Evolutionary conservation across 2,797 vertebrate genomes (phyloP), one percentile per base, ranked within the genome.

Genomic region (Enteromius afrohamiltoni): DNA sequence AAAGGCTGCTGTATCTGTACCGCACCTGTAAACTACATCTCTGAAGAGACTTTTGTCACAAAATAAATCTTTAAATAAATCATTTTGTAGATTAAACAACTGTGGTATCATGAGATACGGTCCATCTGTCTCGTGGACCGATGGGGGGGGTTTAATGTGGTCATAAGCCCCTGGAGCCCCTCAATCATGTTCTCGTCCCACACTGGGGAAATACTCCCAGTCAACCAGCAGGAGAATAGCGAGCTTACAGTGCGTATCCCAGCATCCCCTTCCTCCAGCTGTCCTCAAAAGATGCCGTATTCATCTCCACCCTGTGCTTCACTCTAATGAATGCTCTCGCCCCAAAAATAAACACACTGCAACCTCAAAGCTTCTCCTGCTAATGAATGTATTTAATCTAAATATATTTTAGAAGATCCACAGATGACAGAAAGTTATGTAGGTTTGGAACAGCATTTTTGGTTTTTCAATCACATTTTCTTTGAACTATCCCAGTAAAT

Each of bases 201-300:
- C 64, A 83, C 34, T 62, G 6, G 65, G 40, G 53, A 71, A 55
- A 53, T 14, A 49, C 21, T 69, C 82, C 51, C 47, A 73, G 55
- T n/a, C 23, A 65, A 31, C 34, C 7, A 23, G 29, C 75, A 73
- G 51, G 55, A 80, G 71, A 77, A 47, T n/a, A 70, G 19, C 1
- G 21, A 45, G 42, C 47, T 76, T 70, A 71, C 51, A n/a, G n/a
- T n/a, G n/a, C n/a, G 5, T 45, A 65, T 78, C 26, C 67, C 49
- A 58, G 58, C 19, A 71, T 76, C 71, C 68, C 53, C 40, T 60
- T 77, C 37, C 65, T 83, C 47, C 83, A 88, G 80, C 83, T 88
- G 85, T 81, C 80, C 73, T 29, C 7, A 1, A 55, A 82, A 85
- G 45, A 83, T 10, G 60, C 73, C 9, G 42, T 70, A 58, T 77